Conservation (phyloP, 2,113 vertebrate genomes). For the Tichodroma muraria region DNA sequence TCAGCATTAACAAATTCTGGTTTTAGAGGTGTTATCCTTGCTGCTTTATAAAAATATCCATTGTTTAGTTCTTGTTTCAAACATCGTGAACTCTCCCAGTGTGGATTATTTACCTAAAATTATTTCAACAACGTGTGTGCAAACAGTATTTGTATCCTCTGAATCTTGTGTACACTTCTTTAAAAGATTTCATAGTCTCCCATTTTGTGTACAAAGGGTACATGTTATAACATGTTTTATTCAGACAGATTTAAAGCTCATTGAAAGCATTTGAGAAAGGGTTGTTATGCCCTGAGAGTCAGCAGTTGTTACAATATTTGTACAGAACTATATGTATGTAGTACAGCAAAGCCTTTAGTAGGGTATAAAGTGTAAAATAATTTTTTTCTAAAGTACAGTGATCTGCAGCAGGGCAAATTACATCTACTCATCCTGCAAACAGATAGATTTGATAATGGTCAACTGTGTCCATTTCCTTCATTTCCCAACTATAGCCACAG, state of each 20-base stretch:
- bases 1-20: background rate
- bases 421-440: background rate
- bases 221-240: constrained; percentile 13
- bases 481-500: background rate
- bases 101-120: background rate
- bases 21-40: background rate
- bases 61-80: background rate
- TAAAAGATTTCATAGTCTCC: background rate
- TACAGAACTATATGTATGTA: background rate
- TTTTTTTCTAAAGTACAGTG: background rate
- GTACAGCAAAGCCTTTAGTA: background rate
- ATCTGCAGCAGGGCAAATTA: background rate
- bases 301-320: background rate
- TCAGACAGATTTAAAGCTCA: background rate
- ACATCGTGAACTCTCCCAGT: background rate
- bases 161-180: background rate
- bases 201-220: background rate
- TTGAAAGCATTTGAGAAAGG: background rate
- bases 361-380: background rate
- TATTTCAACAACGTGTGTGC: background rate
- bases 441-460: background rate
- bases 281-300: background rate
- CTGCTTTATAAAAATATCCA: background rate
- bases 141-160: background rate
- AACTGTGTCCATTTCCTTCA: background rate